These are phyloP conservation scores for Botrylloides violaceus DNA, from an alignment of 23 tunicate genomes.

Conservation along the genomic window DNA sequence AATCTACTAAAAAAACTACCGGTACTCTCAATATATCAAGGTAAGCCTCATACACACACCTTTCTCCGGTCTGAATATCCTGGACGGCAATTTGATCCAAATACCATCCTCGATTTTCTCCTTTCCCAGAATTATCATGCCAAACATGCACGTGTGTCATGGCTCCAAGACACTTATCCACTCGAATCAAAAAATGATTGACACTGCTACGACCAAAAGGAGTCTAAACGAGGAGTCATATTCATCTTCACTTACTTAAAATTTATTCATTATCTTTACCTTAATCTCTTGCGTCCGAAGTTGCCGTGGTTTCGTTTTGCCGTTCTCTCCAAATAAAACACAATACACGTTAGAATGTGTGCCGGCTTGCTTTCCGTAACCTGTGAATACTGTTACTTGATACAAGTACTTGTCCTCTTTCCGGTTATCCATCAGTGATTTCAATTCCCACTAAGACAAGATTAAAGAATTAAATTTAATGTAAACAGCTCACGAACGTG, in stretches of 20 bases:
- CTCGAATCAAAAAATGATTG: slow-evolving; percentile 68
- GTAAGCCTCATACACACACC: no score
- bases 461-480: no score
- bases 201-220: slow-evolving; percentile 81
- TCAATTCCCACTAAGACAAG: slow-evolving; percentile 87
- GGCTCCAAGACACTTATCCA: slow-evolving; percentile 49
- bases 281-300: slow-evolving; percentile 37
- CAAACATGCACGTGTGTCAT: slow-evolving; percentile 86
- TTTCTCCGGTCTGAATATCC: slow-evolving; percentile 66
- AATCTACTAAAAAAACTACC: no score
- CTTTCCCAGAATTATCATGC: slow-evolving; percentile 95
- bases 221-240: slow-evolving; percentile 14
- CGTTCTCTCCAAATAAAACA: slow-evolving; percentile 58
- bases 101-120: slow-evolving; percentile 83
- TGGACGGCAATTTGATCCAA: slow-evolving; percentile 88
- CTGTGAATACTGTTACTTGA: slow-evolving; percentile 90
- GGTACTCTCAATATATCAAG: no score
- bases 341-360: slow-evolving; percentile 85
- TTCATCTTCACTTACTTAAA: no score
- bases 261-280: slow-evolving; percentile 8
- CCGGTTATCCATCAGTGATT: slow-evolving; percentile 75
- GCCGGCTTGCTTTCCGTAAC: slow-evolving; percentile 58
- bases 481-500: no score
- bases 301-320: slow-evolving; percentile 60
- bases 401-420: slow-evolving; percentile 70